Conservation (phyloP, 2,797 vertebrate species). For the Pipistrellus pipistrellus region DNA sequence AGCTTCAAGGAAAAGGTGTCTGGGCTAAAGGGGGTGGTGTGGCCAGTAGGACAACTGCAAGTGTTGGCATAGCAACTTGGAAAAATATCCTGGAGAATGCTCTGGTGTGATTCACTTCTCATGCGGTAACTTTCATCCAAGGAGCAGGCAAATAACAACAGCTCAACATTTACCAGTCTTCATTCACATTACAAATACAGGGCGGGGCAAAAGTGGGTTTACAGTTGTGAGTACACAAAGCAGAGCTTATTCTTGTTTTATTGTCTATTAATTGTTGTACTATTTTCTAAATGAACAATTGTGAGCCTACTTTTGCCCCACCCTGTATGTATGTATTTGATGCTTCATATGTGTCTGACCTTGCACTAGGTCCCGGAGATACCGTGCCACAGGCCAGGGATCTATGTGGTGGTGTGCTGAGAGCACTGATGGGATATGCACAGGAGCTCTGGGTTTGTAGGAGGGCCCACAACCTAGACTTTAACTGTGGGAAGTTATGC, state of each 20-base stretch:
- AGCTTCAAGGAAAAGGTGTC: neutral
- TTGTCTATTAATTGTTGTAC: neutral
- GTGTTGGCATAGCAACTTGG: neutral
- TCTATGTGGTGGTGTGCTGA: fast-evolving
- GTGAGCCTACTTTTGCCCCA: neutral
- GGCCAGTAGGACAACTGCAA: neutral
- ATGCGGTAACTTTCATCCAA: neutral
- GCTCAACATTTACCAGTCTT: neutral
- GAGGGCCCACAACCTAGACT: neutral
- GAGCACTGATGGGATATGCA: neutral
- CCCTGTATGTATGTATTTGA: neutral
- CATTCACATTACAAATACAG: neutral
- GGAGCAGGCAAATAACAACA: neutral
- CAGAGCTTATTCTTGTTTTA: neutral
- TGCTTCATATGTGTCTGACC: neutral
- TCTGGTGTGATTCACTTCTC: neutral
- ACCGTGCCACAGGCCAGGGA: neutral
- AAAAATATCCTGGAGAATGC: neutral
- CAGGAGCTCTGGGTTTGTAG: neutral
- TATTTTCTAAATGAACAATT: neutral
- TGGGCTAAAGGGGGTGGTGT: neutral
- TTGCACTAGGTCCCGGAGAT: neutral
- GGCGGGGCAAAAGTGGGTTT: neutral
- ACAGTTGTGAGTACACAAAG: neutral
- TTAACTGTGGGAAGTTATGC: neutral